Base-by-base conservation (phyloP, 2,113 vertebrate species). In the Fukomys damarensis region DNA sequence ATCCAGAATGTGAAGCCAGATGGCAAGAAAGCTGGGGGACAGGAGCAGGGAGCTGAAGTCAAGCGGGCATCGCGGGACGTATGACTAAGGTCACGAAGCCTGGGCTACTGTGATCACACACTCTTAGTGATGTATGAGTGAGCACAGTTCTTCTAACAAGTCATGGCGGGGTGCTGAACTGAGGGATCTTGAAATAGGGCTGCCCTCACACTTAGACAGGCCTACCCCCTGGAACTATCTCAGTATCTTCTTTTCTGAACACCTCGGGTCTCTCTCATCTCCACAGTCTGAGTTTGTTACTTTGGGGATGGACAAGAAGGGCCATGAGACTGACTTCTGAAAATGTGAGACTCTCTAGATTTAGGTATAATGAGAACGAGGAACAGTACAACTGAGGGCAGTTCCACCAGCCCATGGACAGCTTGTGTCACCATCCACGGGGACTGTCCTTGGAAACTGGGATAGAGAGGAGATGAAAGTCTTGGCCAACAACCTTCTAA, bases 1-100 rank as follows among this genome's bases (percentile, higher is more conserved):
- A 90, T 89, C 43, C 76, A 52, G 86, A 94, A 92, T 72, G 76
- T 54, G 87, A 93, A 94, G 90, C 86, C 97, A 97, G 96, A 92
- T 95, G 96, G 96, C 70, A 63, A 6, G 0, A 87, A 87, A 68
- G 81, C 58, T 54, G 30, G 84, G 56, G 76, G 26, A 85, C 54
- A 79, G 46, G 70, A 87, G 80, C 19, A 6, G 68, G 80, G 43
- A 82, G 84, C 72, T 59, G 32, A 87, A 91, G 96, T 96, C 96
- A 93, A 85, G 74, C 87, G 54, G 89, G 38, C 43, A 5, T 82
- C 12, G 35, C 59, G 49, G 95, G 95, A 70, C 1, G 35, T 76
- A 12, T 20, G 86, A 89, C 77, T 9, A 46, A 96, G 95, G 96
- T 93, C 97, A 70, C 82, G 12, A 76, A 74, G 63, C 79, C 65